Base-by-base conservation (phyloP, 2,113 vertebrate species). In the Melanocharis versteri region DNA sequence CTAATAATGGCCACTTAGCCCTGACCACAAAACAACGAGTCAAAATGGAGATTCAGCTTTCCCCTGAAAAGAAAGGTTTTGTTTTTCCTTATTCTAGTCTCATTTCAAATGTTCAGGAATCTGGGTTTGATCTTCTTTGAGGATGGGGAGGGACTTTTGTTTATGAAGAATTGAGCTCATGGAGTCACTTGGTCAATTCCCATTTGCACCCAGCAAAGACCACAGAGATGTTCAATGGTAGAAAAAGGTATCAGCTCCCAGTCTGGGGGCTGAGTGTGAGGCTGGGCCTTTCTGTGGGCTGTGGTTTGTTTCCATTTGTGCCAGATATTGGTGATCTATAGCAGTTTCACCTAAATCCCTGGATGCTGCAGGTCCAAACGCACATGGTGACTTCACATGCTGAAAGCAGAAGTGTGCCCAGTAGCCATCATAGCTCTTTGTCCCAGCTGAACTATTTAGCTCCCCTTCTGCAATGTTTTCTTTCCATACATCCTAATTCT, bases 361-460 rank as follows among this genome's bases (percentile, higher is more conserved):
- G 87, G 21, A 15, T 1, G 1, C 10, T 47, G 23, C 54, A 42
- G 26, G 28, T 72, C 47, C 57, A 35, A 15, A 13, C 13, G 16
- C 12, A 39, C 14, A 4, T 0, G 1, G 54, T 56, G 70, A 82
- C 11, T 37, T 54, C 21, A 31, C 0, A 0, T 50, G 50, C 28
- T 72, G 75, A 66, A 61, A 87, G 39, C 28, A 81, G 15, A 75
- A 66, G 7, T 7, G 22, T 31, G 28, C 10, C 42, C 50, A 40
- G 66, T 7, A 80, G 33, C 50, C 39, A 30, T 11, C 15, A 2
- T 1, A 48, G 58, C 7, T 88, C 64, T 87, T 94, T 71, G 58
- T 58, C 64, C 44, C 72, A 75, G 17, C 4, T 64, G 51, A 83
- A 75, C 51, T 28, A 35, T 40, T 85, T 69, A 37, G 8, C 30